These are phyloP conservation scores for Aphelenchoides fujianensis DNA, from an alignment of 1,140 invertebrate species.

Conservation along the genomic window DNA sequence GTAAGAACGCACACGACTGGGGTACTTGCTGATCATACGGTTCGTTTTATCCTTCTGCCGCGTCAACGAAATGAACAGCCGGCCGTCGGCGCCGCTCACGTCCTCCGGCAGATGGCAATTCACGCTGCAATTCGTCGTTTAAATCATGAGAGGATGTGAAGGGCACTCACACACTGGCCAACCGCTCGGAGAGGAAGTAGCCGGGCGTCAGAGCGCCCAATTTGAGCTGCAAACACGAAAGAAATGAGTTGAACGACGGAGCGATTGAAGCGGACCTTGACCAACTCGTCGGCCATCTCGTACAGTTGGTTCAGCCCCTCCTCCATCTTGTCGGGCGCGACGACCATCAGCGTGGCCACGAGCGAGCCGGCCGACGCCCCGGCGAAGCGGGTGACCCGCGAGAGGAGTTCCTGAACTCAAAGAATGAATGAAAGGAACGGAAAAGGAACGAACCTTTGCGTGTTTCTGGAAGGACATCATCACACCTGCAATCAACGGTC, in stretches of 20 bases:
- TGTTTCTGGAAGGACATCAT: constrained; percentile 56
- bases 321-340: constrained; percentile 49
- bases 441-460: constrained; percentile 50
- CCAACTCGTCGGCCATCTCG: constrained; percentile 54
- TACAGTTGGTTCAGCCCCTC: constrained; percentile 49
- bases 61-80: constrained; percentile 54
- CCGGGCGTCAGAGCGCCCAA: constrained; percentile 60
- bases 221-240: no score
- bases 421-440: constrained; percentile 5
- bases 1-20: constrained; percentile 14
- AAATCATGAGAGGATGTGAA: neutral
- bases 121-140: constrained; percentile 34
- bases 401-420: constrained; percentile 25
- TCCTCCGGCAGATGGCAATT: constrained; percentile 51
- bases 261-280: no score
- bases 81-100: constrained; percentile 35
- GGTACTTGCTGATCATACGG: constrained; percentile 34
- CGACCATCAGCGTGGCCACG: constrained; percentile 47
- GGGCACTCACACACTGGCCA: constrained; percentile 29
- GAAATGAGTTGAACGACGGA: no score
- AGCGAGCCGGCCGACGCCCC: constrained; percentile 59
- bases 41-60: constrained; percentile 37
- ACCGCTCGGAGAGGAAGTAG: constrained; percentile 48
- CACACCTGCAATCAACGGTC: constrained; percentile 62
- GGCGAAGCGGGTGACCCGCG: constrained; percentile 40